Evolutionary conservation across 2,113 vertebrate genomes (phyloP), one percentile per base, ranked within the genome.

Genomic region (Oncorhynchus clarkii): DNA sequence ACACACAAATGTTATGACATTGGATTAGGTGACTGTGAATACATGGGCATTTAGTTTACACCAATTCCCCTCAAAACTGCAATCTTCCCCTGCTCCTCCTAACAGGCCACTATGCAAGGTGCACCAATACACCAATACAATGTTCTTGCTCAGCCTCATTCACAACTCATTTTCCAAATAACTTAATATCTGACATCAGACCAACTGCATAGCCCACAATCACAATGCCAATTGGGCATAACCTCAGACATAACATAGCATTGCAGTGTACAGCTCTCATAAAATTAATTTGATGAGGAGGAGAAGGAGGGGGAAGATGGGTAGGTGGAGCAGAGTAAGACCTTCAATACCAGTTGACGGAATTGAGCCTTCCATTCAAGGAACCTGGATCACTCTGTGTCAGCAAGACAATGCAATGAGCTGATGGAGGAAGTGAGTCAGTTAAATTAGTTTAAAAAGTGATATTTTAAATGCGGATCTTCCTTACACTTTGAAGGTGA

Each of bases 291-390:
- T 49, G 24, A 71, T 24, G 24, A 26, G 11, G 24, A 54, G 45
- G 14, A 31, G 22, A 5, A 59, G 14, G 14, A 59, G 51, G 16
- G 26, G 16, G 16, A 20, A 49, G 24, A 72, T 27, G 70, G 77
- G 82, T 82, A 86, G 85, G 86, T 84, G 75, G 84, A 73, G 34
- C 18, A 75, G 75, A 79, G 75, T 79, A 77, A 76, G 81, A 80
- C 78, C 78, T 78, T 75, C 78, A 81, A 51, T 66, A 70, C 16
- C 66, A 80, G 73, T 13, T 54, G 76, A 5, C 64, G 60, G 85
- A 81, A 84, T 75, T 26, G 65, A 76, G 78, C 49, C 39, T 70
- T 31, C 11, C 27, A 68, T 59, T 34, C 26, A 18, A 66, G 29
- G 26, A n/a, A 64, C 64, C 16, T 68, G 59, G 67, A 67, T 71